Conservation (phyloP, 2,888 invertebrate species). For the Harpagoxenus sublaevis region DNA sequence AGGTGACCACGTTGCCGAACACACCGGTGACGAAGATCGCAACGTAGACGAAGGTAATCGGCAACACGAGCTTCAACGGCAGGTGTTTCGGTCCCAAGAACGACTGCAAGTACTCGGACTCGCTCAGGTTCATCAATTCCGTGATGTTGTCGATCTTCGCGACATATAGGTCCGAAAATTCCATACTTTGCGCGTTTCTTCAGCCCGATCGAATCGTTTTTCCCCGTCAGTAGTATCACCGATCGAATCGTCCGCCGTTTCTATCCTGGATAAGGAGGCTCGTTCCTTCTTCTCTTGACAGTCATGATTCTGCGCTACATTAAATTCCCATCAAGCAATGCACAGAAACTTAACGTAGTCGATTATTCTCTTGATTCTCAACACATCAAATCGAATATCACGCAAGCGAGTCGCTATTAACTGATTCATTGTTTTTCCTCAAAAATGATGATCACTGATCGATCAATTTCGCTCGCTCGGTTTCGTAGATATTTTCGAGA, state of each 20-base stretch:
- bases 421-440: background rate
- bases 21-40: slow-evolving; percentile 94
- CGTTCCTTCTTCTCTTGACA: background rate
- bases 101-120: slow-evolving; percentile 88
- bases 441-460: background rate
- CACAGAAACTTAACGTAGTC: background rate
- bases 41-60: slow-evolving; percentile 90
- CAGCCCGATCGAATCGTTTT: background rate
- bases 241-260: background rate
- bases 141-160: slow-evolving; percentile 80
- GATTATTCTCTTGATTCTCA: background rate
- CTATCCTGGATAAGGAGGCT: background rate
- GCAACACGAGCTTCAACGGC: slow-evolving; percentile 86
- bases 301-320: slow-evolving; percentile 9
- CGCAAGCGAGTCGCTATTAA: background rate
- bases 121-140: slow-evolving; percentile 87
- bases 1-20: slow-evolving; percentile 93
- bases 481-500: background rate
- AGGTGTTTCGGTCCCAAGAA: slow-evolving; percentile 89
- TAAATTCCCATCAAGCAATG: background rate
- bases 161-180: slow-evolving; percentile 49
- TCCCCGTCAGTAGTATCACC: background rate
- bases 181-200: slow-evolving; percentile 59
- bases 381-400: slow-evolving; percentile 6
- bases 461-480: background rate